These are phyloP conservation scores for Blastobasis adustella DNA, from an alignment of 2,888 invertebrate species.

Conservation along the genomic window DNA sequence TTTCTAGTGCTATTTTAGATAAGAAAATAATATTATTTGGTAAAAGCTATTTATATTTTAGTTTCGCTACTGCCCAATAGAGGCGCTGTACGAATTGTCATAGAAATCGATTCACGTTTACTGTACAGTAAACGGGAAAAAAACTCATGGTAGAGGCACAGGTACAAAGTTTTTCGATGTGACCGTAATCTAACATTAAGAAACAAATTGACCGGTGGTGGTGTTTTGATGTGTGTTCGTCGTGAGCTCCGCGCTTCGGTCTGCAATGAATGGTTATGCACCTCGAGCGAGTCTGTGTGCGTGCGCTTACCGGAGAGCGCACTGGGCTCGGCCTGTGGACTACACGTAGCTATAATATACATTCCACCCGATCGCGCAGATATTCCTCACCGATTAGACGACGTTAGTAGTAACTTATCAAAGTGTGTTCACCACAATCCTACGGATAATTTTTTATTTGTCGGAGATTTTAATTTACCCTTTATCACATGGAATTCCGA, in stretches of 20 bases:
- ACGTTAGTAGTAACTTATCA: neutral
- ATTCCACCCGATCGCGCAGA: neutral
- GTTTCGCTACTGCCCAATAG: no score
- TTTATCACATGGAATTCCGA: neutral
- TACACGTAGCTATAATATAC: slow-evolving; percentile 1
- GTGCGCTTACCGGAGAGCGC: neutral
- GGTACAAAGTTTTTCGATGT: slow-evolving; percentile 1
- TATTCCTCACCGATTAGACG: neutral
- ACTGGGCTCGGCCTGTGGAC: neutral
- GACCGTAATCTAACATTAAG: neutral
- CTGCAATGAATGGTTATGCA: neutral
- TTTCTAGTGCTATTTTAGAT: no score
- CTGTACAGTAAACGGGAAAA: no score
- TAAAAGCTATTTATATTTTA: no score
- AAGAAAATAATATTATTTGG: no score
- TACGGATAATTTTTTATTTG: neutral
- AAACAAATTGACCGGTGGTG: slow-evolving; percentile 1
- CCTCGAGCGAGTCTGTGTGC: slow-evolving; percentile 1
- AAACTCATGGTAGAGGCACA: no score
- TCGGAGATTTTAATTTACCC: neutral
- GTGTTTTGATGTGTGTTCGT: slow-evolving; percentile 1
- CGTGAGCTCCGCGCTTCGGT: neutral
- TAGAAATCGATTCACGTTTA: no score
- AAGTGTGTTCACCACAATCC: neutral
- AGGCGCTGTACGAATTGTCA: no score